Evolutionary conservation across 1,140 invertebrate species (phyloP), one percentile per base, ranked within the genome.

Genomic region (Muscidifurax raptorellus): DNA sequence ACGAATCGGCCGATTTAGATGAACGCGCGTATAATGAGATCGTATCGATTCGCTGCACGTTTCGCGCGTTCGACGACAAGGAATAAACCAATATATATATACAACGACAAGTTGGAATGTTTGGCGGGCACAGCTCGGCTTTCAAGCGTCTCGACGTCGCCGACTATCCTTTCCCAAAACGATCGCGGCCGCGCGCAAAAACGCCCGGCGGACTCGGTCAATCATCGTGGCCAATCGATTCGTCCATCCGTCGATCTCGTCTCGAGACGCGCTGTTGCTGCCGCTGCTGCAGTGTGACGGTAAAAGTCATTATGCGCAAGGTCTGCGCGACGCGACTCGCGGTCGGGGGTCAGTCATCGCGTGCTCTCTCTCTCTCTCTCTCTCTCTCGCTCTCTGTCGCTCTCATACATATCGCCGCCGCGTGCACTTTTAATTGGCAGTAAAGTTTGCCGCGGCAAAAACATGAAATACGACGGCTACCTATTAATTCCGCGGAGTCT

Each of bases 361-460:
- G 44, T 59, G 5, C 47, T 40, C 40, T 40, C 40, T 40, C 40
- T 40, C 10, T 40, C 40, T n/a, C n/a, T n/a, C n/a, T n/a, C n/a
- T n/a, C n/a, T n/a, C n/a, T n/a, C n/a, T n/a, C n/a, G n/a, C n/a
- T n/a, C n/a, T n/a, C n/a, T n/a, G n/a, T n/a, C n/a, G n/a, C n/a
- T n/a, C n/a, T n/a, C n/a, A n/a, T n/a, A 6, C 40, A 4, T 40
- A 40, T 40, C 64, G 80, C 84, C 9, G 44, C 67, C 76, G 59
- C 69, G 67, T 69, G 77, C 83, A 72, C 81, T 86, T 88, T 87
- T 87, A 88, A 88, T 88, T 88, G 88, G 86, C 86, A 87, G 87
- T 88, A 88, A 88, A 88, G 52, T 86, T 87, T 86, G 85, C 76
- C 79, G 84, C 83, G 7, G 86, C 79, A 88, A 90, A 88, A 90